A percentile compares a stretch with the other conserved stretches of the same genome.
These are phyloP conservation scores for Bradypodion ventrale DNA, from an alignment of 2,797 vertebrate genomes.

Conservation along the genomic window DNA sequence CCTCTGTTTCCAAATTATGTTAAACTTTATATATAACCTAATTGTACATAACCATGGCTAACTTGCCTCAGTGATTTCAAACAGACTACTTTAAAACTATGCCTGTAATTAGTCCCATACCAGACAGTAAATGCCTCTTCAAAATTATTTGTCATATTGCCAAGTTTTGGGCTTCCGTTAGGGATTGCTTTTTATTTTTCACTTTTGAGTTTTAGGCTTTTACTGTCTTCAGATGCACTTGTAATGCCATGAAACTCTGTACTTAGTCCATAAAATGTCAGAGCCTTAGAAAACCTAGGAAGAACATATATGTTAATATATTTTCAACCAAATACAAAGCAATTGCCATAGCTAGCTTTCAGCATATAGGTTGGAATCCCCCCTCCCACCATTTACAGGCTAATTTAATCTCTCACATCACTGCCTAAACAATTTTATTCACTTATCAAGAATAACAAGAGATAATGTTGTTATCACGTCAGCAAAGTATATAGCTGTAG, in stretches of 20 bases:
- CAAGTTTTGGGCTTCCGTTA: not conserved
- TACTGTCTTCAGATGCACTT: not conserved
- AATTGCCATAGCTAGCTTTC: too few relatives aligned
- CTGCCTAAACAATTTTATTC: not conserved
- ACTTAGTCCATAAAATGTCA: not conserved
- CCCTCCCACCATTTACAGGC: too few relatives aligned
- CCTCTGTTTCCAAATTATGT: not conserved
- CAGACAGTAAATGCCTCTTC: not conserved
- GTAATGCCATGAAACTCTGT: not conserved
- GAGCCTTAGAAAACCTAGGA: not conserved
- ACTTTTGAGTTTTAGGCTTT: not conserved
- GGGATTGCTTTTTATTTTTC: not conserved
- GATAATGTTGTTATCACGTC: not conserved
- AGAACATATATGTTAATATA: not conserved
- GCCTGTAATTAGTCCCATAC: not conserved
- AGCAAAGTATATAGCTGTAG: slow-evolving; percentile 4
- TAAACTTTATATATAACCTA: not conserved
- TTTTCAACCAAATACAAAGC: too few relatives aligned
- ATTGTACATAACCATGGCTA: not conserved
- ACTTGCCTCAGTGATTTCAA: not conserved
- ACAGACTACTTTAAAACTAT: not conserved
- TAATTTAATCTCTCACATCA: not conserved
- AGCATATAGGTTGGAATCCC: not conserved
- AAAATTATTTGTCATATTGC: not conserved
- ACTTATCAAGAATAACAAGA: not conserved